Evolutionary conservation across 2,888 invertebrate genomes (phyloP).

Genomic region (Tyria jacobaeae): DNA sequence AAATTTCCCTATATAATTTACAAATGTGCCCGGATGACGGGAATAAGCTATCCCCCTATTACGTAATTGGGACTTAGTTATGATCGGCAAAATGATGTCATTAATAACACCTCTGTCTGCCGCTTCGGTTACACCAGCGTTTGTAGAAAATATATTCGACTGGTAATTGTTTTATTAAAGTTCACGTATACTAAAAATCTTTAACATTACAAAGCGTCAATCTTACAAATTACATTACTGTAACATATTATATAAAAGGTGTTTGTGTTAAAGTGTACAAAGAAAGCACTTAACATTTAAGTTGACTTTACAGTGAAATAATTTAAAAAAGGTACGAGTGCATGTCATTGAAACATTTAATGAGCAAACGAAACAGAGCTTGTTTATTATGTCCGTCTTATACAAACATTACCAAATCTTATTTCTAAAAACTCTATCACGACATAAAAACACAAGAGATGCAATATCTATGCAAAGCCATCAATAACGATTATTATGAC

Average conservation of each 20-base stretch:
- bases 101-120: too few relatives aligned
- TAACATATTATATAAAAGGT: conserved; percentile 5
- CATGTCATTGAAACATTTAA: conserved; percentile 43
- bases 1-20: too few relatives aligned
- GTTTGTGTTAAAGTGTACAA: conserved; percentile 5
- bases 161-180: background rate
- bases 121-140: too few relatives aligned
- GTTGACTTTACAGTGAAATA: conserved; percentile 8
- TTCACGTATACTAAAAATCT: background rate
- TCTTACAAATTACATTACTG: background rate
- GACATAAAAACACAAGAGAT: conserved; percentile 35
- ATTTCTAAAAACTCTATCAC: conserved; percentile 31
- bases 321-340: conserved; percentile 37
- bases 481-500: conserved; percentile 37
- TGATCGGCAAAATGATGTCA: too few relatives aligned
- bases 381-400: conserved; percentile 30
- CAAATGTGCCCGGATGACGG: too few relatives aligned
- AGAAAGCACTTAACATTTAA: conserved; percentile 15
- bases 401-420: conserved; percentile 17
- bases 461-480: conserved; percentile 28
- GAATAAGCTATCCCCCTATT: too few relatives aligned
- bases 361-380: conserved; percentile 41
- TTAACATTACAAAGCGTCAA: background rate
- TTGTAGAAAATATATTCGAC: too few relatives aligned
- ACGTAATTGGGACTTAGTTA: too few relatives aligned